Evolutionary conservation across 2,113 vertebrate species (phyloP), one percentile per base, ranked within the genome.

Genomic region (Colistium nudipinnis): DNA sequence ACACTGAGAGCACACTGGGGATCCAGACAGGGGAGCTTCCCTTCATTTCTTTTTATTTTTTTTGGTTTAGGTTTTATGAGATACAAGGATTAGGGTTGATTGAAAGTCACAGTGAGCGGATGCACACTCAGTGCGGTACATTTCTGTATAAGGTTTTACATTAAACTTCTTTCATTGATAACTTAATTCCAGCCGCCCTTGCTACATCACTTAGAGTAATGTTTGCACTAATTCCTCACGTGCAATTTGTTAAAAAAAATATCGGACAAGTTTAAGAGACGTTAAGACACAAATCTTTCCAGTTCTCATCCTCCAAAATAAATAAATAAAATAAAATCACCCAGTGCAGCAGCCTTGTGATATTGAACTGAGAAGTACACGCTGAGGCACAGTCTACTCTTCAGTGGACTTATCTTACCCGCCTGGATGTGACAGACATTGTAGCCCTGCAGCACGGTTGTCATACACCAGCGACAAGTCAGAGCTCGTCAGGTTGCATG

Each of bases 1-100:
- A 94, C 92, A 93, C 90, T 74, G 83, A 78, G 89, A 91, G 85
- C 91, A 92, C 88, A 74, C 87, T 55, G 69, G 91, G 90, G 85
- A 89, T 87, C 88, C 79, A 76, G 75, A 83, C 86, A 69, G 53
- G 83, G 87, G 83, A 84, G 90, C 72, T 90, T 89, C 87, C 85
- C 74, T 80, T 84, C 69, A 71, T 28, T 54, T 70, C 74, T 77
- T 52, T 77, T 76, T 77, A 82, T 48, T 45, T 47, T 80, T 77
- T 80, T 45, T 78, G 73, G 69, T 70, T 64, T 13, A 85, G 75
- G 66, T 88, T 82, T 87, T 88, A 85, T 74, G 76, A 87, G 83
- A 80, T 81, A 84, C 62, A 73, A 77, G 82, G 82, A 84, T 90
- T 87, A 89, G 79, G 84, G 80, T 70, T 84, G 84, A 91, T 87